Conservation (phyloP, 2,797 vertebrate species). For the Otus scops region DNA sequence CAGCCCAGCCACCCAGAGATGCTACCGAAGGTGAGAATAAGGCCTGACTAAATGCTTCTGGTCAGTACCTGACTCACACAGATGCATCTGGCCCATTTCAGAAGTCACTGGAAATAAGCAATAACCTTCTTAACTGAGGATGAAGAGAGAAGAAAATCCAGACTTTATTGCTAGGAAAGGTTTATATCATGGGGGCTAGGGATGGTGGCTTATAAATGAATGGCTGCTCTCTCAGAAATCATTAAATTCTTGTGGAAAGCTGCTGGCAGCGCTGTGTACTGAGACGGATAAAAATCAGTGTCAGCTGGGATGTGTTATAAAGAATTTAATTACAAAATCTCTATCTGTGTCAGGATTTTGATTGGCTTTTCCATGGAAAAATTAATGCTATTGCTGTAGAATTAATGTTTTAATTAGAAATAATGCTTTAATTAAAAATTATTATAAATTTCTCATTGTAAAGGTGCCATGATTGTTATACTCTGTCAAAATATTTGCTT, state of each 20-base stretch:
- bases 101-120: not conserved
- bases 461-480: not conserved
- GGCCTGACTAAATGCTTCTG: not conserved
- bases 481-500: not conserved
- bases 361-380: not conserved
- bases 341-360: not conserved
- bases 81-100: not conserved
- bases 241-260: not conserved
- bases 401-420: not conserved
- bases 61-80: not conserved
- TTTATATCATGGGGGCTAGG: not conserved
- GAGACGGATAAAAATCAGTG: not conserved
- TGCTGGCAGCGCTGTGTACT: not conserved
- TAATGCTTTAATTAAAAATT: not conserved
- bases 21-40: not conserved
- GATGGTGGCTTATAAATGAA: not conserved
- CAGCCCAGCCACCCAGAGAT: not conserved
- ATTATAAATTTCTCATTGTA: not conserved
- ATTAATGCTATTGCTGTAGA: not conserved
- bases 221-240: not conserved
- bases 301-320: not conserved
- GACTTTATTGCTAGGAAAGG: not conserved
- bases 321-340: slow-evolving; percentile 11
- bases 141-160: not conserved
- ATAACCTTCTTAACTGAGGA: not conserved